phyloP scores from a whole-genome alignment of 64 coral and sea anemone genomes.

The Porites lutea region DNA sequence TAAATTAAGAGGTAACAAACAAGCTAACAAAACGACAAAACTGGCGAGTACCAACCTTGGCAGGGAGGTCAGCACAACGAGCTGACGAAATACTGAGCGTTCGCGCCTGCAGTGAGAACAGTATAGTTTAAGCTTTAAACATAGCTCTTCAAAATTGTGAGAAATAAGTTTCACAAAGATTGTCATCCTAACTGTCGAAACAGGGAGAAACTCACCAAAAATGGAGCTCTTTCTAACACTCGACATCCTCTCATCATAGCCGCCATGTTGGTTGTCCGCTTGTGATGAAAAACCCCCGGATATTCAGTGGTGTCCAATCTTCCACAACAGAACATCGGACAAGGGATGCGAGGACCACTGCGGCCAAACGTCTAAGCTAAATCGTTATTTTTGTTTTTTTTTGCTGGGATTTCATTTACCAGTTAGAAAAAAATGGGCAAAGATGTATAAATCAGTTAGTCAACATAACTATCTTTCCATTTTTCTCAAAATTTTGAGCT shows the following conservation, averaged over 20 bases:
- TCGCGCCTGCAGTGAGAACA: constrained; percentile 60
- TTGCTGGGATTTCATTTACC: too few species aligned
- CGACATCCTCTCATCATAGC: constrained; percentile 84
- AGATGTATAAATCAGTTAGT: too few species aligned
- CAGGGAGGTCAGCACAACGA: constrained; percentile 62
- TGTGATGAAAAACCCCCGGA: constrained; percentile 65
- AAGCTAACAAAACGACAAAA: neutral
- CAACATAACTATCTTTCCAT: too few species aligned
- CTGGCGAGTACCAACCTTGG: constrained; percentile 60
- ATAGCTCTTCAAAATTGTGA: neutral
- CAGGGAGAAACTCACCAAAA: constrained; percentile 69
- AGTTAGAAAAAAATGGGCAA: too few species aligned
- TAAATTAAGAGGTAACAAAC: neutral
- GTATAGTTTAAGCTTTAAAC: neutral
- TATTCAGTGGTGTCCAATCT: constrained; percentile 1
- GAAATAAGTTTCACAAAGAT: neutral
- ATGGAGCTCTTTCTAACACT: constrained; percentile 69
- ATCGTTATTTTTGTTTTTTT: too few species aligned
- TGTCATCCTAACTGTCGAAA: neutral
- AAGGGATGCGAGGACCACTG: neutral
- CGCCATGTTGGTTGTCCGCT: constrained; percentile 77
- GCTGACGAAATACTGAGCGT: constrained; percentile 66
- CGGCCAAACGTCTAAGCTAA: too few species aligned
- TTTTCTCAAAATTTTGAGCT: too few species aligned
- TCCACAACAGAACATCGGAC: neutral